These are phyloP conservation scores for Falco columbarius DNA, from an alignment of 2,797 vertebrate genomes.

Conservation along the genomic window DNA sequence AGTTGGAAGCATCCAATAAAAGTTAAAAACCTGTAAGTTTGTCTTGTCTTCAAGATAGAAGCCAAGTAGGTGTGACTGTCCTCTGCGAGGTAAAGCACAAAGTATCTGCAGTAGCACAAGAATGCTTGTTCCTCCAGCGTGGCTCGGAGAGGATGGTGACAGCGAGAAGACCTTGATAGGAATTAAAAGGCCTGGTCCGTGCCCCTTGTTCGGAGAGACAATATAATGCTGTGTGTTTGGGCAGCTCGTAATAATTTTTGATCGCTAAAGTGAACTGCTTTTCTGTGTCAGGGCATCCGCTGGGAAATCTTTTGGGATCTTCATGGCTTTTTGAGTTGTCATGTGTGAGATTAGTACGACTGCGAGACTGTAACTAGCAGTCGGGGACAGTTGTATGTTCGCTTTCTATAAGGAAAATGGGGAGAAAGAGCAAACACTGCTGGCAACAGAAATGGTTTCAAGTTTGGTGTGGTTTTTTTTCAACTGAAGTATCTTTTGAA, in stretches of 20 bases:
- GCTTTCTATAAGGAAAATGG: background rate
- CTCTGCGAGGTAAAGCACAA: background rate
- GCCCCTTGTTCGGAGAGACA: background rate
- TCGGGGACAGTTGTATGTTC: background rate
- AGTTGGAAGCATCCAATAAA: constrained; percentile 69
- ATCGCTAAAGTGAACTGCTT: background rate
- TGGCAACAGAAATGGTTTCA: background rate
- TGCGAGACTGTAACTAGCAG: background rate
- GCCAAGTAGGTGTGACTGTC: background rate
- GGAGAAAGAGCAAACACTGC: background rate
- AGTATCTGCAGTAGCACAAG: background rate
- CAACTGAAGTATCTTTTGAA: background rate
- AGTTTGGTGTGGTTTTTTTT: background rate
- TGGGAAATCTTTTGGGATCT: background rate
- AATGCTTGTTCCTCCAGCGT: accelerated
- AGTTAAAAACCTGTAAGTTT: background rate
- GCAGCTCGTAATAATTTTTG: background rate
- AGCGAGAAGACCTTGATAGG: background rate
- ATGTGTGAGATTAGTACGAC: background rate
- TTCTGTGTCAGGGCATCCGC: background rate
- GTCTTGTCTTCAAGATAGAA: background rate
- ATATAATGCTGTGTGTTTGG: background rate
- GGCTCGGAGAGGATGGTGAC: background rate
- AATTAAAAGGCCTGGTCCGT: background rate
- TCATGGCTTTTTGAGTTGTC: background rate